phyloP scores from a whole-genome alignment of 2,797 vertebrate species.

The Gadopsis bispinosus region DNA sequence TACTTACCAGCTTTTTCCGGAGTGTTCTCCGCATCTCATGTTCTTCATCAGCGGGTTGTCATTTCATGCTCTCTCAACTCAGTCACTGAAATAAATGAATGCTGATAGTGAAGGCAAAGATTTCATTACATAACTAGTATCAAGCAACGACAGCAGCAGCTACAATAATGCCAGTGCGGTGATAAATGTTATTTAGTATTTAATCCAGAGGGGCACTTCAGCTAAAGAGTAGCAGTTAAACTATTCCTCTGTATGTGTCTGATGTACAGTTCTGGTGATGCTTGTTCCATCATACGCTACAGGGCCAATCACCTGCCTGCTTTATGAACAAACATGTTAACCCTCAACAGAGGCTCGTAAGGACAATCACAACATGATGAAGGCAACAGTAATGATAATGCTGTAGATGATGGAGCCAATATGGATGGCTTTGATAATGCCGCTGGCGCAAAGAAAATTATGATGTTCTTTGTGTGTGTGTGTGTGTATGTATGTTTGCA shows the following conservation, averaged over 20 bases:
- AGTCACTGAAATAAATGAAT: background rate
- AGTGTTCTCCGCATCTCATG: background rate
- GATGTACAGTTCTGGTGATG: background rate
- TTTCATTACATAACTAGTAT: background rate
- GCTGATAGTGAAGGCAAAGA: background rate
- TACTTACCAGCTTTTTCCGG: background rate
- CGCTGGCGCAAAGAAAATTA: slow-evolving; percentile 10
- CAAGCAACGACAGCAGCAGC: background rate
- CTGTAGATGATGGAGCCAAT: background rate
- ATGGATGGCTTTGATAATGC: slow-evolving; percentile 33
- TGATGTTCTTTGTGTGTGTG: slow-evolving; percentile 2
- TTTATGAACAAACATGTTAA: slow-evolving; percentile 1
- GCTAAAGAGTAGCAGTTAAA: background rate
- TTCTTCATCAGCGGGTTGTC: background rate
- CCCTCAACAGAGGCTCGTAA: background rate
- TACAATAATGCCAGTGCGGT: background rate
- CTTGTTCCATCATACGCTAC: slow-evolving; percentile 21
- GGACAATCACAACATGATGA: background rate
- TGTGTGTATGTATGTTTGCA: slow-evolving; percentile 9
- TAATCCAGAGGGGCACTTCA: background rate
- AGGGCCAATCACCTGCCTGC: background rate
- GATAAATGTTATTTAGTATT: background rate
- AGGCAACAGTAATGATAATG: slow-evolving; percentile 31
- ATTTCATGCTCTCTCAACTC: background rate
- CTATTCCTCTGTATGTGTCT: background rate